These are phyloP conservation scores for Taenioides sp. DNA, from an alignment of 2,797 vertebrate genomes.

Conservation along the genomic window DNA sequence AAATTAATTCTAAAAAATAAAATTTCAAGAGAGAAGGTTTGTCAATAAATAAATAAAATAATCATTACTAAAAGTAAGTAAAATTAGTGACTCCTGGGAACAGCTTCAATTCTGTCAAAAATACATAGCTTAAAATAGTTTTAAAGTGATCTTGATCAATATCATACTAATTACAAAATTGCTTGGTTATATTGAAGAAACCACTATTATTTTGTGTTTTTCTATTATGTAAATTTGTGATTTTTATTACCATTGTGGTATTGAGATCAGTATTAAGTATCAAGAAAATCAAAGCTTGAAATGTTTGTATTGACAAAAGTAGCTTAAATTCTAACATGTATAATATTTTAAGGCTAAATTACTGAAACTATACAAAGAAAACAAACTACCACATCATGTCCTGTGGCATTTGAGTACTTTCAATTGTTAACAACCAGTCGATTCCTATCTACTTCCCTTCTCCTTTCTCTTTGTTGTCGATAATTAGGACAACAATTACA, in stretches of 20 bases:
- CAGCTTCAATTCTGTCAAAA: no score
- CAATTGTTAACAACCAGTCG: conserved; percentile 25
- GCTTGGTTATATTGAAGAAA: neutral
- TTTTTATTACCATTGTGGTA: neutral
- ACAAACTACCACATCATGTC: neutral
- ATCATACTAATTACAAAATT: neutral
- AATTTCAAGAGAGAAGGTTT: no score
- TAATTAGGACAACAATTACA: conserved; percentile 59
- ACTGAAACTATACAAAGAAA: neutral
- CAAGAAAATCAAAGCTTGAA: neutral
- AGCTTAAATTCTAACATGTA: neutral
- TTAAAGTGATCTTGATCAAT: neutral
- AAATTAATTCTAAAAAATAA: no score
- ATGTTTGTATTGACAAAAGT: neutral
- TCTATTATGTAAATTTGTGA: neutral
- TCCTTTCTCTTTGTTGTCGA: conserved; percentile 48
- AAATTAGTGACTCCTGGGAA: no score
- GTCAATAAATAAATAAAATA: no score
- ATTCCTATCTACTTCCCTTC: conserved; percentile 32
- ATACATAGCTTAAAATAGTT: neutral
- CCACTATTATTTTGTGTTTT: neutral
- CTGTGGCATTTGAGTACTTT: conserved; percentile 5
- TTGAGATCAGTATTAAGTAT: no score
- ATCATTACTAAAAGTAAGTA: no score
- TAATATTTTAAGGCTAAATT: neutral